Evolutionary conservation across 2,797 vertebrate genomes (phyloP).

Genomic region (Diceros bicornis): DNA sequence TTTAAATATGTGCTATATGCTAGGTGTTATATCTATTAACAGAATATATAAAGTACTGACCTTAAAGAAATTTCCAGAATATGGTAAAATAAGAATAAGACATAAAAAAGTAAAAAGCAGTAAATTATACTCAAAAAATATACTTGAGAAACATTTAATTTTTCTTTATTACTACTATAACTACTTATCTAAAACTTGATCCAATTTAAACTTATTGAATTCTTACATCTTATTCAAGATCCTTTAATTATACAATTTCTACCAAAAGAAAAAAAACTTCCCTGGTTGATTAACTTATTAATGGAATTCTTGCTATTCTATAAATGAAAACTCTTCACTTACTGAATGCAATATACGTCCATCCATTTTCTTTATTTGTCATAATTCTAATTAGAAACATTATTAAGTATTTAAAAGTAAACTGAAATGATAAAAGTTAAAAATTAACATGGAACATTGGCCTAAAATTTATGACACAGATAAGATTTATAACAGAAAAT

Average conservation of each 20-base stretch:
- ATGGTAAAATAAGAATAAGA: slow-evolving; percentile 52
- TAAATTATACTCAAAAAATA: slow-evolving; percentile 40
- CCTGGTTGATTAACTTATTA: background rate
- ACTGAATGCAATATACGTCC: background rate
- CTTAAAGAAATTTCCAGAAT: slow-evolving; percentile 5
- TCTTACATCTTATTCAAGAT: slow-evolving; percentile 25
- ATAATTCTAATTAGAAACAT: background rate
- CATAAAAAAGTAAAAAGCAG: background rate
- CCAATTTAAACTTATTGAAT: background rate
- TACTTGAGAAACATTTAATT: slow-evolving; percentile 14
- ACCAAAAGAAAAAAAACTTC: background rate
- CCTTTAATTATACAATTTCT: slow-evolving; percentile 27
- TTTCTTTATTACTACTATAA: slow-evolving; percentile 51
- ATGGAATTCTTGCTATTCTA: background rate
- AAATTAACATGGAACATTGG: background rate
- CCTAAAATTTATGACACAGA: background rate
- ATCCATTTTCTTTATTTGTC: background rate
- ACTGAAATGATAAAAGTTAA: background rate
- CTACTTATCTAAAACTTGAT: slow-evolving; percentile 15
- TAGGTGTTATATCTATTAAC: slow-evolving; percentile 50
- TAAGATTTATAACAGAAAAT: background rate
- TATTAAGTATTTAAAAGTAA: slow-evolving; percentile 23
- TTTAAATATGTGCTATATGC: slow-evolving; percentile 65
- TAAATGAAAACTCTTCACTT: background rate
- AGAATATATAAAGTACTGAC: slow-evolving; percentile 41